Percentiles rank a stretch among this genome's conserved stretches.
phyloP scores from a whole-genome alignment of 2,797 vertebrate species.

The Peromyscus attwateri region DNA sequence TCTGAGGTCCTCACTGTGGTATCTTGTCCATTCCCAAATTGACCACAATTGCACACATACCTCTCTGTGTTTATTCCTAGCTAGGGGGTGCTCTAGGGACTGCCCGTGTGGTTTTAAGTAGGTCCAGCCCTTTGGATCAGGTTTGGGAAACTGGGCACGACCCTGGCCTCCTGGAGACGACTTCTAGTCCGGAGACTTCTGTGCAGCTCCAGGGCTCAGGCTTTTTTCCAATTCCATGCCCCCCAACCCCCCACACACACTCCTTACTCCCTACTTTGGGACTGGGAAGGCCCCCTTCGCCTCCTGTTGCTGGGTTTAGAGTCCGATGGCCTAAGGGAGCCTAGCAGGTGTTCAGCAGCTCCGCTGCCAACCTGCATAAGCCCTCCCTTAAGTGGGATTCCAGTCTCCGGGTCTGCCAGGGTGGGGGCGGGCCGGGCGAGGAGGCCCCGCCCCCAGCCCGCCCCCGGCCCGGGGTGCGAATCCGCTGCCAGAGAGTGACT shows the following conservation, averaged over 20 bases:
- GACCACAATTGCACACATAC: neutral
- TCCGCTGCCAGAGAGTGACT: constrained; percentile 71
- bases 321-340: neutral
- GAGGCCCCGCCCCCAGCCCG: constrained; percentile 82
- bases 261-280: neutral
- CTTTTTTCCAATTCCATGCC: neutral
- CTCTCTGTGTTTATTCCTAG: neutral
- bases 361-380: neutral
- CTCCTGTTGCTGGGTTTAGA: neutral
- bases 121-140: neutral
- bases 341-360: neutral
- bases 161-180: neutral
- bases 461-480: constrained; percentile 84
- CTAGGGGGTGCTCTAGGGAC: neutral
- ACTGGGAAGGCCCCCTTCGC: neutral
- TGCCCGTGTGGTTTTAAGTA: neutral
- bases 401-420: neutral
- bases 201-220: neutral
- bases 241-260: neutral
- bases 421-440: constrained; percentile 66
- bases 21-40: neutral
- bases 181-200: neutral
- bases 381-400: constrained; percentile 36
- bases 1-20: neutral
- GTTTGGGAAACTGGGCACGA: constrained; percentile 37